phyloP scores from a whole-genome alignment of 2,113 vertebrate genomes.

The Oxyura jamaicensis region DNA sequence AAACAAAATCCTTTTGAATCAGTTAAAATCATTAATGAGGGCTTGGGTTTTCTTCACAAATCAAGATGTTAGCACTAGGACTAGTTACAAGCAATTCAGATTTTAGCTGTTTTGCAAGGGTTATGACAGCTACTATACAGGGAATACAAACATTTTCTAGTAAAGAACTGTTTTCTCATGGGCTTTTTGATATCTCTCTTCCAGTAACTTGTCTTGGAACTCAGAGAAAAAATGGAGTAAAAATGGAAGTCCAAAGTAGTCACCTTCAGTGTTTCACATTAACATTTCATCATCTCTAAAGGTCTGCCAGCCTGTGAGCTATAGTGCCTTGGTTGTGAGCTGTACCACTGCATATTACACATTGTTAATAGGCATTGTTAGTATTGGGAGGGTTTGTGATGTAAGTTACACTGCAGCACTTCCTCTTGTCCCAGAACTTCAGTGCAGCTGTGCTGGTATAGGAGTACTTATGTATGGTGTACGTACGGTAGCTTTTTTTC shows the following conservation, averaged over 20 bases:
- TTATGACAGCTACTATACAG: not conserved
- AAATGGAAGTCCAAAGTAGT: not conserved
- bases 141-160: not conserved
- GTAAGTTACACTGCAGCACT: not conserved
- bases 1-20: not conserved
- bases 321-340: not conserved
- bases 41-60: not conserved
- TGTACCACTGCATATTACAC: not conserved
- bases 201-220: not conserved
- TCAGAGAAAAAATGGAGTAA: not conserved
- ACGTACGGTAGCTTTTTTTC: not conserved
- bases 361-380: not conserved
- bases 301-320: not conserved
- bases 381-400: not conserved
- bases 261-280: rapidly evolving
- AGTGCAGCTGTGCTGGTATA: not conserved
- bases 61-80: not conserved
- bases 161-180: not conserved
- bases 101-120: not conserved
- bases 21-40: not conserved
- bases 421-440: not conserved
- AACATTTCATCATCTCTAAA: not conserved
- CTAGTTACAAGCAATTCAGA: not conserved
- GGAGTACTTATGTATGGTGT: not conserved
- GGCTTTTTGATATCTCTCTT: not conserved